phyloP scores from a whole-genome alignment of 2,113 vertebrate species.

The Bubo scandiacus region DNA sequence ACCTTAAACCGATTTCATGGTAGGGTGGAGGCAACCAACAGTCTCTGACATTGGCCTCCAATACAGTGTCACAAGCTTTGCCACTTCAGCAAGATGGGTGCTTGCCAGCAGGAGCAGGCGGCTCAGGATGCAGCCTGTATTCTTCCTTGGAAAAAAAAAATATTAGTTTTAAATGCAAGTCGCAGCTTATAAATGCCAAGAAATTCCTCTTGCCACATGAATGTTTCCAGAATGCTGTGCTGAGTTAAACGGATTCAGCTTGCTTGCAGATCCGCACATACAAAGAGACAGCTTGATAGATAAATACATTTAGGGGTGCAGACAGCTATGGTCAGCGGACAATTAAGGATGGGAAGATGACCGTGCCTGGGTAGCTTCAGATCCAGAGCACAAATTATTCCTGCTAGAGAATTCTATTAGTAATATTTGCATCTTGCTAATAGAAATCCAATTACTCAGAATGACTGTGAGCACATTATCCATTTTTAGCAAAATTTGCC shows the following conservation, averaged over 20 bases:
- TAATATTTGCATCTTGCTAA: slow-evolving; percentile 47
- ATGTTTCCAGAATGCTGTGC: slow-evolving; percentile 2
- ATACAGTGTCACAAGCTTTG: not conserved
- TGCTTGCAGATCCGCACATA: not conserved
- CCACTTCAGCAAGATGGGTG: not conserved
- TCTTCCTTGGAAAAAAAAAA: not conserved
- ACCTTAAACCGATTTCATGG: slow-evolving; percentile 29
- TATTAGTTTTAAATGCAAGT: slow-evolving; percentile 46
- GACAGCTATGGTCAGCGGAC: slow-evolving; percentile 45
- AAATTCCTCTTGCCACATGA: slow-evolving; percentile 41
- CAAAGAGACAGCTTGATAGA: slow-evolving; percentile 41
- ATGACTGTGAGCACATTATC: slow-evolving; percentile 20
- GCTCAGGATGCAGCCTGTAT: not conserved
- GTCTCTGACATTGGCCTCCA: not conserved
- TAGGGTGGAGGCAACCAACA: not conserved
- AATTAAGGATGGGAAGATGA: slow-evolving; percentile 14
- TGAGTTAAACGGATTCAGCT: slow-evolving; percentile 31
- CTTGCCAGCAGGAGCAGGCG: slow-evolving; percentile 11
- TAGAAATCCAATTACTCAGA: slow-evolving; percentile 44
- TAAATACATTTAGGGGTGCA: slow-evolving; percentile 8
- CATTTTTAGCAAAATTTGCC: slow-evolving; percentile 35
- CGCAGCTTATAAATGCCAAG: slow-evolving; percentile 14
- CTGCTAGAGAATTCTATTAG: slow-evolving; percentile 30
- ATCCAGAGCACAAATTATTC: slow-evolving; percentile 15
- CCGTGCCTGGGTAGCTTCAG: not conserved